These are phyloP conservation scores for Chrysaora quinquecirrha DNA, from an alignment of 30 jellyfish, hydroid and myxozoan species.

Conservation along the genomic window DNA sequence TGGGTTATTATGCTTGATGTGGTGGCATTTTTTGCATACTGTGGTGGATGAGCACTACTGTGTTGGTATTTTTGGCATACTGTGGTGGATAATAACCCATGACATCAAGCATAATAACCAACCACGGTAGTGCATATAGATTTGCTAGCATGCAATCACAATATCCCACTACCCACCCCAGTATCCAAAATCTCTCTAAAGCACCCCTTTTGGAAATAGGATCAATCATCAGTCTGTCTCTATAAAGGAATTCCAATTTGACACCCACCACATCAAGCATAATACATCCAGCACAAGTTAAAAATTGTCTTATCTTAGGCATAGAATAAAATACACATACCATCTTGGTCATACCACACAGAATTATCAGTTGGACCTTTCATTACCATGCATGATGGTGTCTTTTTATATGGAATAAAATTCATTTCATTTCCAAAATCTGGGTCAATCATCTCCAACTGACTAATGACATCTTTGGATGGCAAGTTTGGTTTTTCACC, in stretches of 20 bases:
- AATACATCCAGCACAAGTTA: too few relatives aligned
- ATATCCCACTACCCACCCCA: neutral
- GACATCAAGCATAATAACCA: too few relatives aligned
- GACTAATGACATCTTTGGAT: conserved; percentile 13
- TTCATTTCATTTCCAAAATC: conserved; percentile 75
- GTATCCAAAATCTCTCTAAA: neutral
- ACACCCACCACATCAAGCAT: too few relatives aligned
- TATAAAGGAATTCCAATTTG: too few relatives aligned
- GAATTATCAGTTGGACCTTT: conserved; percentile 68
- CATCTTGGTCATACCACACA: conserved; percentile 69
- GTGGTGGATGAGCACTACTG: too few relatives aligned
- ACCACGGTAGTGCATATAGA: too few relatives aligned
- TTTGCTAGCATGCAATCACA: neutral
- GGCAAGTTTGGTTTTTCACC: conserved; percentile 11
- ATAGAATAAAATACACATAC: neutral
- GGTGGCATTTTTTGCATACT: too few relatives aligned
- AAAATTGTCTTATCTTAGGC: neutral
- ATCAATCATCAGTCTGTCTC: too few relatives aligned
- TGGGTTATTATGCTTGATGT: too few relatives aligned
- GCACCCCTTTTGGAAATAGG: too few relatives aligned
- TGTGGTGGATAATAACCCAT: too few relatives aligned
- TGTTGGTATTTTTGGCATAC: too few relatives aligned
- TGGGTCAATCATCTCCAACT: conserved; percentile 55
- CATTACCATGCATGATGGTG: conserved; percentile 51
- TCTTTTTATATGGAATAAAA: conserved; percentile 33